Evolutionary conservation across 2,113 vertebrate species (phyloP).

Genomic region (Bostrychus sinensis): DNA sequence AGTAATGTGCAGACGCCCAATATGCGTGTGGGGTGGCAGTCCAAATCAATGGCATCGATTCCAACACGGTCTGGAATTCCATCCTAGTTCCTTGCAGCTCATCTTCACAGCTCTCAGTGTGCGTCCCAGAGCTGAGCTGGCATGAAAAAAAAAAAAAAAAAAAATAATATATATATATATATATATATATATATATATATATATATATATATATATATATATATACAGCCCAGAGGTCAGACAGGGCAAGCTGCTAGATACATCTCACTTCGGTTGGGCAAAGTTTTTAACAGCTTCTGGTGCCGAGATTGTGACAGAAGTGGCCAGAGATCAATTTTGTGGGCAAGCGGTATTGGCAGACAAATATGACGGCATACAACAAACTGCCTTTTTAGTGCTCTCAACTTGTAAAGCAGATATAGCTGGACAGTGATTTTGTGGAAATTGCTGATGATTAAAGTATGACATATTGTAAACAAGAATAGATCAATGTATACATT

Average conservation of each 20-base stretch:
- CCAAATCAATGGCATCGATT: slow-evolving; percentile 37
- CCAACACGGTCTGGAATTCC: slow-evolving; percentile 7
- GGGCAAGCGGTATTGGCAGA: background rate
- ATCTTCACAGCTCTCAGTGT: background rate
- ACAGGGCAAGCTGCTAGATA: slow-evolving; percentile 13
- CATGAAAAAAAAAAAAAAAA: slow-evolving; percentile 6
- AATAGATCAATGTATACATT: too few species aligned
- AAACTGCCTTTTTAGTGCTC: background rate
- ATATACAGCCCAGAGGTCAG: background rate
- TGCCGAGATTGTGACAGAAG: slow-evolving; percentile 4
- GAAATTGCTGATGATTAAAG: background rate
- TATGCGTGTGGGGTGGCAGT: slow-evolving; percentile 7
- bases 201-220: slow-evolving; percentile 1
- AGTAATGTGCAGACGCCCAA: background rate
- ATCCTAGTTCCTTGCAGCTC: slow-evolving; percentile 3
- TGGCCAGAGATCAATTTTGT: slow-evolving; percentile 9
- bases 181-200: background rate
- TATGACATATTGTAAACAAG: background rate
- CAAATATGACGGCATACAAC: background rate
- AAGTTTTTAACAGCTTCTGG: background rate
- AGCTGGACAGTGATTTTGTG: background rate
- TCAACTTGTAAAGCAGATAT: background rate
- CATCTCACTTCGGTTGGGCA: background rate
- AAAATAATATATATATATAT: background rate
- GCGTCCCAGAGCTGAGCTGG: background rate